Evolutionary conservation across 2,797 vertebrate species (phyloP), one percentile per base, ranked within the genome.

Genomic region (Syngnathus rostellatus): DNA sequence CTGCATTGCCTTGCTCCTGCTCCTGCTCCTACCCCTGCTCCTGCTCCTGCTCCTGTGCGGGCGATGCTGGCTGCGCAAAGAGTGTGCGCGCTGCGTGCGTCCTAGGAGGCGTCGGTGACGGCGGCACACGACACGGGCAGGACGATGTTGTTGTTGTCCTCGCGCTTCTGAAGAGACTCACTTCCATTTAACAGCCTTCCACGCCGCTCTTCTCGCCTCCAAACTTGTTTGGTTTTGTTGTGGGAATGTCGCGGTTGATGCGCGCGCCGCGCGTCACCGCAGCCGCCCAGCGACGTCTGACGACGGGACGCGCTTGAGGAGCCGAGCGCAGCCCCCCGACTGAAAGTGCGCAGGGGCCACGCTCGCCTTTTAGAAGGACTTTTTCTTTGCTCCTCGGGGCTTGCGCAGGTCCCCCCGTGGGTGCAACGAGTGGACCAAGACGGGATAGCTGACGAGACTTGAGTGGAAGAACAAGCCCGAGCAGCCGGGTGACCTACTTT

Each of bases 11-110:
- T 51, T 51, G 25, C 41, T 41, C 9, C 41, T 46, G 25, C 17
- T 31, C 7, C 41, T 50, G 62, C 31, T n/a, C n/a, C n/a, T n/a
- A n/a, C 23, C 23, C 23, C 23, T 51, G 25, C 41, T 41, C 9
- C 41, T 46, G 25, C 17, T 31, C 7, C 41, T 50, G 62, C 31
- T 58, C 71, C 10, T 68, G 83, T 87, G 76, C 77, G 79, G 87
- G 86, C 83, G 74, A 83, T 88, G 85, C 76, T 69, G 81, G 86
- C 81, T 79, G 88, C 84, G 71, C 69, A 72, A 67, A 77, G 81
- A 83, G 81, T 65, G 73, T 82, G 83, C 84, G 83, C 84, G 84
- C 87, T 85, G 31, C 46, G 38, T 39, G 63, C 63, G 41, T 62
- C 60, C 60, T 9, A 62, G 60, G 21, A 57, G 25, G 31, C 5